Conservation (phyloP, 2,888 invertebrate genomes). For the Leptopilina drosophilae region DNA sequence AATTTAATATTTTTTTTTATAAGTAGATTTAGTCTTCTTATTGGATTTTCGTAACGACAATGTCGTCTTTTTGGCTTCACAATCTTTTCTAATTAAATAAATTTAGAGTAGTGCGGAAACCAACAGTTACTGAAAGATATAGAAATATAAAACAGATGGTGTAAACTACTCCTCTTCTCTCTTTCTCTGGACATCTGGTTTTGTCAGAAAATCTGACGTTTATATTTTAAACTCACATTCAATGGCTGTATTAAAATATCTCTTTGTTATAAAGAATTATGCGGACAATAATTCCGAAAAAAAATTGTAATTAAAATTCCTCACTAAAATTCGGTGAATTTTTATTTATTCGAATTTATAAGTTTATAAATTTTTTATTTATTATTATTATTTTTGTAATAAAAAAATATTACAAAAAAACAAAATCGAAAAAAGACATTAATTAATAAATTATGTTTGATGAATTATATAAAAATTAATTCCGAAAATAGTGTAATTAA, state of each 20-base stretch:
- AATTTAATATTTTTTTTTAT: background rate
- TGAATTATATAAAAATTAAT: no score
- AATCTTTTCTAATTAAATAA: conserved; percentile 1
- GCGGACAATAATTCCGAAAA: no score
- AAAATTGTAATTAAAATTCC: no score
- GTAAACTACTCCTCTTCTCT: background rate
- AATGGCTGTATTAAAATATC: background rate
- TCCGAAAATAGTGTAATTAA: no score
- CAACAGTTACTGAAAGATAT: background rate
- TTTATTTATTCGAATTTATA: no score
- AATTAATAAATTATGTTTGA: no score
- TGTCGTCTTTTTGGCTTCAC: conserved; percentile 14
- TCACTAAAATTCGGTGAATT: no score
- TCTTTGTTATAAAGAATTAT: no score
- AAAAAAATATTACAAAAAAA: no score
- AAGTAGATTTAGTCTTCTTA: background rate
- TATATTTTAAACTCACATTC: background rate
- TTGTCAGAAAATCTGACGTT: conserved; percentile 7
- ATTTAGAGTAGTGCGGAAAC: background rate
- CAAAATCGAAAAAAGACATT: no score
- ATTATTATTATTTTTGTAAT: no score
- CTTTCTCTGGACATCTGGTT: background rate
- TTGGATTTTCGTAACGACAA: conserved; percentile 1
- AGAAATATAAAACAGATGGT: conserved; percentile 16
- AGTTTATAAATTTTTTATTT: no score